These are phyloP conservation scores for Rousettus madagascariensis DNA, from an alignment of 2,797 vertebrate species.

Conservation along the genomic window DNA sequence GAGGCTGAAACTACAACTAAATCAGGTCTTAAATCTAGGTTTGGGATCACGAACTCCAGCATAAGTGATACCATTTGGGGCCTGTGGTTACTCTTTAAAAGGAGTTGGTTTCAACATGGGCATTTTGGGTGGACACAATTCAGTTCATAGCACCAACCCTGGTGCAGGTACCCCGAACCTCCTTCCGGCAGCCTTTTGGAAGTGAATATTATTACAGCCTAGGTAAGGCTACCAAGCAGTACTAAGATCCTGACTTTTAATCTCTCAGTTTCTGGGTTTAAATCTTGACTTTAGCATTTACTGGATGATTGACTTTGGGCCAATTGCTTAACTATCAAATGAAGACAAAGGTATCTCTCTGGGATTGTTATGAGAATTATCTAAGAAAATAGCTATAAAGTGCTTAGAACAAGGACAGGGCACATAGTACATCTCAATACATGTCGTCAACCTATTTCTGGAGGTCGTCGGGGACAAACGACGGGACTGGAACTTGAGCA, in stretches of 20 bases:
- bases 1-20: too few species aligned
- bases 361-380: background rate
- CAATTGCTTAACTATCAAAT: background rate
- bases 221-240: background rate
- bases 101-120: background rate
- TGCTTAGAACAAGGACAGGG: background rate
- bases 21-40: too few species aligned
- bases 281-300: background rate
- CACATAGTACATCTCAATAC: background rate
- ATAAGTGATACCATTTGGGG: too few species aligned
- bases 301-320: background rate
- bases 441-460: background rate
- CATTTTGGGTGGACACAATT: background rate
- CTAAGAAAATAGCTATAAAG: slow-evolving; percentile 10
- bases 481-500: background rate
- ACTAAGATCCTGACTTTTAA: background rate
- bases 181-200: background rate
- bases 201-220: background rate
- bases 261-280: background rate
- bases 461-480: background rate
- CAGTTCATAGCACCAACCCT: background rate
- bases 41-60: too few species aligned
- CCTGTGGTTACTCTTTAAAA: too few species aligned
- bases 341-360: background rate
- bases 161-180: background rate